Percentiles rank a stretch among this genome's conserved stretches.
Evolutionary conservation across 1,140 invertebrate species (phyloP).

Genomic region (Bombus superbus): DNA sequence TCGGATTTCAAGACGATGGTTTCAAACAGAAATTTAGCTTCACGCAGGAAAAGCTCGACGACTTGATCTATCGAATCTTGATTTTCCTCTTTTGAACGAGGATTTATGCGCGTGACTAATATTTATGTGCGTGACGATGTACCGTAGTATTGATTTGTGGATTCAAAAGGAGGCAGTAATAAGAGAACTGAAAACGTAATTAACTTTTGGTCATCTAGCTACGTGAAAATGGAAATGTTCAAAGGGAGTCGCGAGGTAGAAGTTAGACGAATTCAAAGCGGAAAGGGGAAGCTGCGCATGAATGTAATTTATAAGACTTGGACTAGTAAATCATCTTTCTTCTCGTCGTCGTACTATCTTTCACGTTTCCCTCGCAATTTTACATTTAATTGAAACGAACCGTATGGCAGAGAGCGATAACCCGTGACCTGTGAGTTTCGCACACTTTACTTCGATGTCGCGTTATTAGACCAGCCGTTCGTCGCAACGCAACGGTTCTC

Average conservation of each 20-base stretch:
- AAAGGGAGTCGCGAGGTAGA: background rate
- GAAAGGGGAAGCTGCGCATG: background rate
- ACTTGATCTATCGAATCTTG: background rate
- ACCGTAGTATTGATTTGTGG: too few relatives aligned
- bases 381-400: slow-evolving; percentile 46
- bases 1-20: background rate
- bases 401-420: background rate
- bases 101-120: background rate
- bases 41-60: too few relatives aligned
- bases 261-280: background rate
- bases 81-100: background rate
- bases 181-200: background rate
- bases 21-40: background rate
- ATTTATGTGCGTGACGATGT: too few relatives aligned
- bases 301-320: slow-evolving; percentile 21
- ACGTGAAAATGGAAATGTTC: background rate
- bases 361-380: background rate
- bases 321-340: slow-evolving; percentile 11
- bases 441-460: background rate
- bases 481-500: background rate
- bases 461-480: slow-evolving; percentile 18
- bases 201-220: background rate
- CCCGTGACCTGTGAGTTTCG: background rate
- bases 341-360: background rate
- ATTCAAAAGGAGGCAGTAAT: background rate